Evolutionary conservation across 1,140 invertebrate species (phyloP).

Genomic region (Lycorma delicatula): DNA sequence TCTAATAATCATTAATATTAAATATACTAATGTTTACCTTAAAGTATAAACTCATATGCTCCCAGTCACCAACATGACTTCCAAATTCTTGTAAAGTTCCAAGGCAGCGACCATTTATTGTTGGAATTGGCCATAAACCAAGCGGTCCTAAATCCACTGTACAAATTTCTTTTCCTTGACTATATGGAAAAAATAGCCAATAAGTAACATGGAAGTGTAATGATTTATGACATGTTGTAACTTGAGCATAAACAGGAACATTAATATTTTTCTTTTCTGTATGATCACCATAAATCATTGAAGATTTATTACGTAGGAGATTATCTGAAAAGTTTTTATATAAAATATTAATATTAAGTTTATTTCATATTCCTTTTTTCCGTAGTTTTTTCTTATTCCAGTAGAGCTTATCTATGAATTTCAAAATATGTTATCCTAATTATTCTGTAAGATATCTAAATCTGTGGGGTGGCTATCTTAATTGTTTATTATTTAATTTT

Average conservation of each 20-base stretch:
- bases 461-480: no score
- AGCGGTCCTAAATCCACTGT: conserved; percentile 40
- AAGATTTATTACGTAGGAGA: conserved; percentile 43
- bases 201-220: conserved; percentile 50
- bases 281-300: conserved; percentile 50
- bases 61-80: conserved; percentile 58
- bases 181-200: conserved; percentile 61
- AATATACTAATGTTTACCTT: no score
- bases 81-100: conserved; percentile 48
- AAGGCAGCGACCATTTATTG: conserved; percentile 46
- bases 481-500: no score
- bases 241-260: conserved; percentile 51
- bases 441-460: no score
- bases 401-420: no score
- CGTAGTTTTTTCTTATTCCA: no score
- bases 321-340: no score
- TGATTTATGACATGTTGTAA: conserved; percentile 39
- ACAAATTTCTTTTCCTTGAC: conserved; percentile 48
- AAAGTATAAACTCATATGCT: conserved; percentile 53
- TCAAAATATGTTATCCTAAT: no score
- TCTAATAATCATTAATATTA: no score
- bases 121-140: conserved; percentile 46
- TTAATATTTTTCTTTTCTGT: conserved; percentile 42
- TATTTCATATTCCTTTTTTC: no score
- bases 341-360: no score